These are phyloP conservation scores for Anolis carolinensis DNA, from an alignment of 2,113 vertebrate species.

Conservation along the genomic window DNA sequence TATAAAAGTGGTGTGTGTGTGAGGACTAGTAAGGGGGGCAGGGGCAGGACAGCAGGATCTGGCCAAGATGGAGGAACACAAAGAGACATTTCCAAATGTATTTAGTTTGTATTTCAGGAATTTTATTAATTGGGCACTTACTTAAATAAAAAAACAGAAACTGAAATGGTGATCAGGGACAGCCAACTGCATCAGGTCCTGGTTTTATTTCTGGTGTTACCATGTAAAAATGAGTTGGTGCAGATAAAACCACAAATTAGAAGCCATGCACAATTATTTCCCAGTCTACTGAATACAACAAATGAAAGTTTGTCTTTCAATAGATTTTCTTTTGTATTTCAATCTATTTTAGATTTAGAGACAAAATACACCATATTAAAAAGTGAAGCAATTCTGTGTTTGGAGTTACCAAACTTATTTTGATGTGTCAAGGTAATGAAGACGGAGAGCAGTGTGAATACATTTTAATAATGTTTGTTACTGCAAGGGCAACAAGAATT, in stretches of 20 bases:
- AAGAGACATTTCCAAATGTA: background rate
- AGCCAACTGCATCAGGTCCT: background rate
- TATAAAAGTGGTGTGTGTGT: background rate
- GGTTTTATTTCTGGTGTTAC: background rate
- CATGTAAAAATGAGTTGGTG: background rate
- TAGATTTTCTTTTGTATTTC: background rate
- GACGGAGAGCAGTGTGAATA: background rate
- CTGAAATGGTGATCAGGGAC: background rate
- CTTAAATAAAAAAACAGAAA: background rate
- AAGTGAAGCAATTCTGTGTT: background rate
- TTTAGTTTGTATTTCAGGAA: background rate
- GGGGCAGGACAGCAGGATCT: background rate
- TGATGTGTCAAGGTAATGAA: background rate
- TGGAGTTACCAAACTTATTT: background rate
- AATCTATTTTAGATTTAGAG: background rate
- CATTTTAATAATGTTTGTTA: background rate
- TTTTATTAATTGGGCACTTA: background rate
- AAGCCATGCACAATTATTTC: background rate
- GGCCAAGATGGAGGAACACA: background rate
- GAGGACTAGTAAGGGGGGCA: background rate
- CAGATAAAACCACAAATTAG: background rate
- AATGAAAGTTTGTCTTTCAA: background rate
- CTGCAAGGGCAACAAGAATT: background rate
- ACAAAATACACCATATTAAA: background rate
- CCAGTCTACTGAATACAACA: background rate